Base-by-base conservation (phyloP, 2,113 vertebrate genomes). In the Ophthalmolycus amberensis region DNA sequence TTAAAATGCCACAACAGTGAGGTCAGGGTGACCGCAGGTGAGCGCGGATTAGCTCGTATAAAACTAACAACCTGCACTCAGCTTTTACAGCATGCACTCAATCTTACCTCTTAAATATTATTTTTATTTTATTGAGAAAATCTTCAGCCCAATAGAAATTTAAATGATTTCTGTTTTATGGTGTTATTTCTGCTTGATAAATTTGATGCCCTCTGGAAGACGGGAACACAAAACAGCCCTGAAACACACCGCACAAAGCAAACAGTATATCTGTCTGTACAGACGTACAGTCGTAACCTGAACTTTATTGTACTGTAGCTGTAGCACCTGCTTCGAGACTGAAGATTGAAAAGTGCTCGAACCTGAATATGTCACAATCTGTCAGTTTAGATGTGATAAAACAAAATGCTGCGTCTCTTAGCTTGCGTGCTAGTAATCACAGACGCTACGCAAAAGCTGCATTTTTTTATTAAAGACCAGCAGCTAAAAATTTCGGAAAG, bases 11-110 rank as follows among this genome's bases (percentile, higher is more conserved):
- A 50, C 76, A 37, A 68, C 15, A 14, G 22, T 67, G 79, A 83
- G 71, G 85, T 79, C 85, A 66, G 52, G 1, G 60, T 71, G 75
- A 86, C 9, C 20, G 44, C 44, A 54, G 38, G 60, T 71, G 75
- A 86, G 22, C 20, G 42, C 46, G 64, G 38, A 50, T 79, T 48
- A 48, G 44, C 70, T 72, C 48, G 1, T 79, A 65, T 80, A 71
- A 79, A 56, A 38, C 60, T 50, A 84, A 74, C 73, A 69, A 44
- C 56, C 63, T 37, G 27, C 77, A 20, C 63, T 87, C 63, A 70
- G 65, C 25, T 76, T 76, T 80, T 71, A 80, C 32, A 42, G 46
- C 72, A 42, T n/a, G 22, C 2, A 37, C 72, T 82, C 64, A 34
- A 1, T 69, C 56, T 29, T 25, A 50, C n/a, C 48, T 16, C 38